Evolutionary conservation across 2,888 invertebrate genomes (phyloP), one percentile per base, ranked within the genome.

Genomic region (Hypomecis atomaria): DNA sequence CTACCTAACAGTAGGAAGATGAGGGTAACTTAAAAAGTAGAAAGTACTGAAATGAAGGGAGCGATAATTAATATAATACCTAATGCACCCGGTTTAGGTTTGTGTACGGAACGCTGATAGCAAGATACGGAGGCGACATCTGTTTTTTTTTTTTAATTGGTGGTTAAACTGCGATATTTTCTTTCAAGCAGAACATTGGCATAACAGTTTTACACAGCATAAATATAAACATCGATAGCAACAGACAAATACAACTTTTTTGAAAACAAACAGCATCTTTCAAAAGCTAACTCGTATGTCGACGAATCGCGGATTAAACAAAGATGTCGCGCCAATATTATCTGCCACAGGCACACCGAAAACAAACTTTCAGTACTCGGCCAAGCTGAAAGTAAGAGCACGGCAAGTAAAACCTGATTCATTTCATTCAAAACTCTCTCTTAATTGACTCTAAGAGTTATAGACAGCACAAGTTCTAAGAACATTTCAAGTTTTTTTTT

Each of bases 1-100:
- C 78, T 72, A 65, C 70, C 66, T 74, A 74, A 74, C 72, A 77
- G 72, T 62, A 73, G 60, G 58, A 71, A 64, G 55, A 71, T 75
- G 72, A 71, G 77, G 73, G 77, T 23, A 81, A 78, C 77, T 74
- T 77, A 84, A 82, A 81, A 78, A 78, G 77, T 81, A 78, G 74
- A 83, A 78, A 81, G 72, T 78, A 78, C 77, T 73, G 74, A 77
- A 81, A 79, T 75, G 78, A 76, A 78, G 80, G 81, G 84, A 83
- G 84, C 84, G 73, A 78, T 74, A 85, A 83, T 73, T 71, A 81
- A 79, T 78, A 82, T 75, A 70, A 83, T 73, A 83, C 85, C 82
- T 82, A 84, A 73, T 73, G 78, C 74, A 75, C 55, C 58, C 52
- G 59, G 59, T 66, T 62, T 59, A 13, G 54, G 56, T 65, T 53